Evolutionary conservation across 30 jellyfish, hydroid and myxozoan species (phyloP).

Genomic region (Euphysa ruthae): DNA sequence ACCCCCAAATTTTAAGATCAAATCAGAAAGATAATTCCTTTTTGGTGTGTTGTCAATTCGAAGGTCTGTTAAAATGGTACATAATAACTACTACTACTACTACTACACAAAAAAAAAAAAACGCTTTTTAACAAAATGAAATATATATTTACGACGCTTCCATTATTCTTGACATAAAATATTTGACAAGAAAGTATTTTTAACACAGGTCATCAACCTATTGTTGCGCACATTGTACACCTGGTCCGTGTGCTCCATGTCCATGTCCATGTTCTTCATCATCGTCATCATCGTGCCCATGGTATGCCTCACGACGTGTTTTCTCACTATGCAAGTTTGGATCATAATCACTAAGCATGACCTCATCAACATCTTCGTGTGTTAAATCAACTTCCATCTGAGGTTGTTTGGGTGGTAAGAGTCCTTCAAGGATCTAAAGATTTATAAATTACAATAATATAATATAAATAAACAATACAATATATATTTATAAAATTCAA

Average conservation of each 20-base stretch:
- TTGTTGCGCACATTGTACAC: constrained; percentile 92
- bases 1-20: too few relatives aligned
- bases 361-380: constrained; percentile 50
- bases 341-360: constrained; percentile 39
- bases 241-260: too few relatives aligned
- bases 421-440: constrained; percentile 40
- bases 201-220: background rate
- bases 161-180: too few relatives aligned
- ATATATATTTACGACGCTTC: too few relatives aligned
- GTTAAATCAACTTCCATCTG: background rate
- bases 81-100: too few relatives aligned
- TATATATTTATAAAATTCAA: background rate
- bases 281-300: constrained; percentile 57
- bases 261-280: constrained; percentile 58
- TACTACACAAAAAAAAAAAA: too few relatives aligned
- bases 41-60: too few relatives aligned
- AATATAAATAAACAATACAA: background rate
- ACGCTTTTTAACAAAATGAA: too few relatives aligned
- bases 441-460: background rate
- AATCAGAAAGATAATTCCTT: too few relatives aligned
- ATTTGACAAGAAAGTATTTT: too few relatives aligned
- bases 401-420: constrained; percentile 60
- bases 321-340: constrained; percentile 3
- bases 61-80: too few relatives aligned
- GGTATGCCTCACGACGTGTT: constrained; percentile 51